Conservation (phyloP, 2,113 vertebrate genomes). For the Pachypanchax playfairii region DNA sequence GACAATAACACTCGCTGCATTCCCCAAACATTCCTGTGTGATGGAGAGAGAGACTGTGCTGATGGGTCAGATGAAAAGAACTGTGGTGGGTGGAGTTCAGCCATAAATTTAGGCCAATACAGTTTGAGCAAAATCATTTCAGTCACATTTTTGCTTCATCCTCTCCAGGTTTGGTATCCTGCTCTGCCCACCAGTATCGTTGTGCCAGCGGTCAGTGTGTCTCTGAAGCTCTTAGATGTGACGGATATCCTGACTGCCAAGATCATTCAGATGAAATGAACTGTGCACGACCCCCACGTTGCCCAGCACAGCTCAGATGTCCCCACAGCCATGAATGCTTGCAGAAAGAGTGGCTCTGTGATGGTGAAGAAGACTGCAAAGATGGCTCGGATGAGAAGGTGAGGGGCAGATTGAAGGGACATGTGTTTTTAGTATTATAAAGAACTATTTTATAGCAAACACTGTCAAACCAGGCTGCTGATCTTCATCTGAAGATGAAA, state of each 20-base stretch:
- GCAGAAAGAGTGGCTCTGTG: slow-evolving; percentile 86
- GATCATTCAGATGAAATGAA: slow-evolving; percentile 86
- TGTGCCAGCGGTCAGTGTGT: slow-evolving; percentile 87
- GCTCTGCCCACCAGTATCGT: slow-evolving; percentile 68
- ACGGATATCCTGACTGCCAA: slow-evolving; percentile 85
- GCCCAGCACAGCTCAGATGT: slow-evolving; percentile 77
- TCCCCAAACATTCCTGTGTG: slow-evolving; percentile 85
- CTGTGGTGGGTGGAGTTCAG: slow-evolving; percentile 70
- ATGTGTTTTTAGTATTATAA: too few relatives aligned
- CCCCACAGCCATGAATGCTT: slow-evolving; percentile 82
- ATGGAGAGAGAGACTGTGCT: slow-evolving; percentile 84
- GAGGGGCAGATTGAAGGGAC: not conserved
- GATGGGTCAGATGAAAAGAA: slow-evolving; percentile 83
- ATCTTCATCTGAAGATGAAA: too few relatives aligned
- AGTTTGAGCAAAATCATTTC: too few relatives aligned
- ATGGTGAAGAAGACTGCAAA: slow-evolving; percentile 84
- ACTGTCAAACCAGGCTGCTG: too few relatives aligned
- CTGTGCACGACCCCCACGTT: slow-evolving; percentile 78
- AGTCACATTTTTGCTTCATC: not conserved
- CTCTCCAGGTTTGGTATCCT: slow-evolving; percentile 72
- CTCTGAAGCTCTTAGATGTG: slow-evolving; percentile 80
- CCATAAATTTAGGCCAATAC: not conserved
- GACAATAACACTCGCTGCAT: slow-evolving; percentile 82
- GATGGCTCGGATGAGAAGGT: slow-evolving; percentile 90
- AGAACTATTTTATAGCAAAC: too few relatives aligned